These are phyloP conservation scores for Holacanthella duospinosa DNA, from an alignment of 2,888 invertebrate genomes.

Conservation along the genomic window DNA sequence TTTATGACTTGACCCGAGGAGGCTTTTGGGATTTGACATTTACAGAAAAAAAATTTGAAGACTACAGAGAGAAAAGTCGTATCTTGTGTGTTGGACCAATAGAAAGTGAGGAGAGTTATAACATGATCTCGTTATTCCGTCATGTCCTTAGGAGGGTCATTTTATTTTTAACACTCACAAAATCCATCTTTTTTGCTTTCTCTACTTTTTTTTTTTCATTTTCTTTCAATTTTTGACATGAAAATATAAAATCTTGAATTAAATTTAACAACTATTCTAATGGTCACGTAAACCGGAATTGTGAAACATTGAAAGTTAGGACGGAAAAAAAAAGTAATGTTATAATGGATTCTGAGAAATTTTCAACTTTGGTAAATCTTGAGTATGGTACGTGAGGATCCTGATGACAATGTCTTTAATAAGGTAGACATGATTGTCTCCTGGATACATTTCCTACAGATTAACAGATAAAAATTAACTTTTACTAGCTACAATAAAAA, in stretches of 20 bases:
- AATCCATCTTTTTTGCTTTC: too few species aligned
- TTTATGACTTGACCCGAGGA: constrained; percentile 5
- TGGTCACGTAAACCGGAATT: too few species aligned
- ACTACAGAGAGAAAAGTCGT: neutral
- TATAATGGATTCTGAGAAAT: too few species aligned
- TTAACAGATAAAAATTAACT: neutral
- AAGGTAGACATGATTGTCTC: neutral
- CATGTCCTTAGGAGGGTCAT: neutral
- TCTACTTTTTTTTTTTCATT: too few species aligned
- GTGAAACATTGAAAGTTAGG: too few species aligned
- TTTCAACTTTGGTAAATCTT: neutral
- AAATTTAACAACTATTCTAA: too few species aligned
- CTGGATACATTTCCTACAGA: neutral
- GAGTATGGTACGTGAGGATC: neutral
- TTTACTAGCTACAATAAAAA: too few species aligned
- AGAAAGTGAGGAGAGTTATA: neutral
- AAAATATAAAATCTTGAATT: too few species aligned
- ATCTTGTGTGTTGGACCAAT: neutral
- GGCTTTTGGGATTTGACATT: neutral
- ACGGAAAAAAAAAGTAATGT: too few species aligned
- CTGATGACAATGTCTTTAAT: constrained; percentile 3
- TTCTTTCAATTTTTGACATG: too few species aligned
- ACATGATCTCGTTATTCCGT: neutral
- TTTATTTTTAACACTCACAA: too few species aligned
- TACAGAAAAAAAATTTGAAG: neutral